Conservation (phyloP, 2,113 vertebrate species). For the Amphiprion percula region DNA sequence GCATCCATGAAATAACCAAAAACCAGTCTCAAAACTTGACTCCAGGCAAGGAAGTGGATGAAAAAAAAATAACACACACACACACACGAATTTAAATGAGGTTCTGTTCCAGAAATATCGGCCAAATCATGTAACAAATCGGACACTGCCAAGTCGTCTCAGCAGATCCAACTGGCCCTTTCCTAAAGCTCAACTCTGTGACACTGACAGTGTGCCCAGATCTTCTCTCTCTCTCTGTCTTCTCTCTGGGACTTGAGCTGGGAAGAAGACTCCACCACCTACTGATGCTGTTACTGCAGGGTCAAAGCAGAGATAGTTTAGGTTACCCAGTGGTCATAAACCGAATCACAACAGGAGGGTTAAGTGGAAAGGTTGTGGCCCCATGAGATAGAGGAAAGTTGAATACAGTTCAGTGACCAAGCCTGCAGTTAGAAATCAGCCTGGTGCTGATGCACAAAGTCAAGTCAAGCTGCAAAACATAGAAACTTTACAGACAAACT, state of each 20-base stretch:
- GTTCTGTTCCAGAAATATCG: slow-evolving; percentile 38
- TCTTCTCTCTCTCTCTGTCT: slow-evolving; percentile 40
- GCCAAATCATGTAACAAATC: slow-evolving; percentile 72
- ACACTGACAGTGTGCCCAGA: slow-evolving; percentile 62
- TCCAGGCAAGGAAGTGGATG: slow-evolving; percentile 17
- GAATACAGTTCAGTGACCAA: slow-evolving; percentile 41
- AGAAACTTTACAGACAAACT: slow-evolving; percentile 1
- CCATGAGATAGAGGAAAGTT: slow-evolving; percentile 25
- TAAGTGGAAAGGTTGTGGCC: slow-evolving; percentile 54
- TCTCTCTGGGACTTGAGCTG: slow-evolving; percentile 42
- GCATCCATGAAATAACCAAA: slow-evolving; percentile 19
- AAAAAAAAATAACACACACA: slow-evolving; percentile 3
- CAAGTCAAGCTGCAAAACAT: slow-evolving; percentile 5
- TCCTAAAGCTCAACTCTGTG: slow-evolving; percentile 62
- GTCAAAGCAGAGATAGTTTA: slow-evolving; percentile 41
- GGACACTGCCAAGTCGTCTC: slow-evolving; percentile 65
- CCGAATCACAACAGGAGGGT: slow-evolving; percentile 39
- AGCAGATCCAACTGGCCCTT: slow-evolving; percentile 67
- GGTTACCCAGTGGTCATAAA: slow-evolving; percentile 39
- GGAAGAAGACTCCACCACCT: slow-evolving; percentile 38
- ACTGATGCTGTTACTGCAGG: slow-evolving; percentile 43
- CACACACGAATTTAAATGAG: slow-evolving; percentile 71
- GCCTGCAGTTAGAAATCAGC: not conserved
- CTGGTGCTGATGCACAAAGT: slow-evolving; percentile 31
- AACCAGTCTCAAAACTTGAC: slow-evolving; percentile 17